These are phyloP conservation scores for Rotaria macrura DNA, from an alignment of 2,888 invertebrate genomes.

Conservation along the genomic window DNA sequence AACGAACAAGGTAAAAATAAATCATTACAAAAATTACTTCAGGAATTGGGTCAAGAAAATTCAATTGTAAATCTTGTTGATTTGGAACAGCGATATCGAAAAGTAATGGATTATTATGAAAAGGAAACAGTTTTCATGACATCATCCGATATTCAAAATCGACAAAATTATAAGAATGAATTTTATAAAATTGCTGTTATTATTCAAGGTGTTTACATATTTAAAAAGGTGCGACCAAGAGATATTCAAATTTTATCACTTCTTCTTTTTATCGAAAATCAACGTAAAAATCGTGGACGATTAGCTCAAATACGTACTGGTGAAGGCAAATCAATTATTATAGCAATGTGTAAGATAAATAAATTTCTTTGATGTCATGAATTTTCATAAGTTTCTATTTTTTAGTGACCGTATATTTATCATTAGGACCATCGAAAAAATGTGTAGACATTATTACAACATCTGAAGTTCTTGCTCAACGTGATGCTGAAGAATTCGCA, in stretches of 20 bases:
- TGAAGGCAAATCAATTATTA: slow-evolving; percentile 37
- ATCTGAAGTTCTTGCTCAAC: slow-evolving; percentile 32
- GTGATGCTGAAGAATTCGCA: slow-evolving; percentile 20
- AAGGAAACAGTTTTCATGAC: not conserved
- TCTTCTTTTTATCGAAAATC: not conserved
- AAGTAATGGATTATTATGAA: not conserved
- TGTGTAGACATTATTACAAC: slow-evolving; percentile 33
- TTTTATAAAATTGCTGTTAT: not conserved
- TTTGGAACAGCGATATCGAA: not conserved
- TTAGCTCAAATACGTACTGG: slow-evolving; percentile 47
- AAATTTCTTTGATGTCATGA: too few species aligned
- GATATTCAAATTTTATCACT: slow-evolving; percentile 1
- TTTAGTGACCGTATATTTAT: not conserved
- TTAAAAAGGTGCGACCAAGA: not conserved
- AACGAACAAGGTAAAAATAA: not conserved
- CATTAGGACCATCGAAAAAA: slow-evolving; percentile 21
- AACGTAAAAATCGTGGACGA: slow-evolving; percentile 29
- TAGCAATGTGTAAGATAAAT: slow-evolving; percentile 39
- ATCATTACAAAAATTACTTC: not conserved
- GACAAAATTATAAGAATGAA: not conserved
- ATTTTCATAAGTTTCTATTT: too few species aligned
- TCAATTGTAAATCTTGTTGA: not conserved
- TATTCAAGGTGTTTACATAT: not conserved
- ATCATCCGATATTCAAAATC: not conserved
- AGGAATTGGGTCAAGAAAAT: not conserved